Evolutionary conservation across 2,797 vertebrate species (phyloP).

Genomic region (Chelidonichthys spinosus): DNA sequence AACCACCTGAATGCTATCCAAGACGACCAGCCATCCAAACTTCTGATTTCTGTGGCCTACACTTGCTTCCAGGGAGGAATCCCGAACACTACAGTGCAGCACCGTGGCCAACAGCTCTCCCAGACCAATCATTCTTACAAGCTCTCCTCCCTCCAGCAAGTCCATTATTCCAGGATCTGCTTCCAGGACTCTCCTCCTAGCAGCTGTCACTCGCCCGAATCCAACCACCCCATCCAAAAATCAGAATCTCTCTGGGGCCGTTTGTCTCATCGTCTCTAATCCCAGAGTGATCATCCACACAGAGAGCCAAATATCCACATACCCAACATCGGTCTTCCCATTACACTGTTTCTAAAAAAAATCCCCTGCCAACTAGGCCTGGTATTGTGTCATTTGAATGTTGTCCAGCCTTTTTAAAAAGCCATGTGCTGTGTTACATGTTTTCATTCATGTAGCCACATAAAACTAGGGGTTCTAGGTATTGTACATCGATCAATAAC

Average conservation of each 20-base stretch:
- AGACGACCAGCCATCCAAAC: conserved; percentile 10
- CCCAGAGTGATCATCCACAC: conserved; percentile 19
- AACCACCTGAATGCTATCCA: conserved; percentile 28
- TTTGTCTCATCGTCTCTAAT: conserved; percentile 48
- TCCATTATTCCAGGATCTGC: conserved; percentile 35
- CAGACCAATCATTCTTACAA: conserved; percentile 22
- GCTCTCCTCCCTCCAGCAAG: conserved; percentile 33
- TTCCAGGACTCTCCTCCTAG: conserved; percentile 65
- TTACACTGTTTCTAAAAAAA: conserved; percentile 14
- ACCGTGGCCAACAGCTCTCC: conserved; percentile 6
- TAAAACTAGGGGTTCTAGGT: not conserved
- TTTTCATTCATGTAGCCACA: not conserved
- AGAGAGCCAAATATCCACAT: conserved; percentile 38
- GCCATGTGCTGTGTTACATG: not conserved
- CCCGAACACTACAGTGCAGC: not conserved
- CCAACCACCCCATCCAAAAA: conserved; percentile 46
- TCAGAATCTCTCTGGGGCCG: conserved; percentile 20
- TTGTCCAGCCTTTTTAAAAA: not conserved
- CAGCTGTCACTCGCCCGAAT: conserved; percentile 59
- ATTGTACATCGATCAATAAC: not conserved
- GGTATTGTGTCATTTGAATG: conserved; percentile 18
- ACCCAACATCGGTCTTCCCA: conserved; percentile 3
- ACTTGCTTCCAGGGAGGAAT: not conserved
- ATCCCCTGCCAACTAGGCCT: conserved; percentile 1
- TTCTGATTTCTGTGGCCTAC: not conserved